Conservation (phyloP, 2,888 invertebrate genomes). For the Lathronympha strigana region DNA sequence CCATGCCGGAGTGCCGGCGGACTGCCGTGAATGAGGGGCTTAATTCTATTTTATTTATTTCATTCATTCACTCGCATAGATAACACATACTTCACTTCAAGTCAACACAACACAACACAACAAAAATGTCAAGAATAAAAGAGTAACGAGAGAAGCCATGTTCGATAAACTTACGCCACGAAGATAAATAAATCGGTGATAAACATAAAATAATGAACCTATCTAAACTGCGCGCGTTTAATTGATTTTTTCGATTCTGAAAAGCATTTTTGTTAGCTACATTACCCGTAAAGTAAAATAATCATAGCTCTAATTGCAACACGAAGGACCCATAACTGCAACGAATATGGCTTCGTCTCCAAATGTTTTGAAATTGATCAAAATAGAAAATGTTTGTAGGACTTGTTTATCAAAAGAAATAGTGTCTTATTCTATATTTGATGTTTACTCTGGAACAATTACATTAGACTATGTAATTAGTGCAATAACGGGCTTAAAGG, state of each 20-base stretch:
- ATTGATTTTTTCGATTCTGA: no score
- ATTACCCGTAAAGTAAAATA: not conserved
- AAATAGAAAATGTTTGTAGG: constrained; percentile 68
- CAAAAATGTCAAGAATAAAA: no score
- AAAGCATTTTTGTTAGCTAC: not conserved
- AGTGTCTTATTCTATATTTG: constrained; percentile 66
- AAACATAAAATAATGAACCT: no score
- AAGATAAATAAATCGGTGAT: no score
- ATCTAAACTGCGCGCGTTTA: no score
- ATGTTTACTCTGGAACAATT: constrained; percentile 54
- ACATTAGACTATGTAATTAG: constrained; percentile 61
- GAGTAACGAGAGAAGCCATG: not conserved
- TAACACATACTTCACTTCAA: not conserved
- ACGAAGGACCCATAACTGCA: not conserved
- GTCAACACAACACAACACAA: not conserved
- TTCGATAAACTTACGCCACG: not conserved
- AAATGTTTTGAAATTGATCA: constrained; percentile 52
- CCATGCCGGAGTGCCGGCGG: no score
- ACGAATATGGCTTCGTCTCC: constrained; percentile 48
- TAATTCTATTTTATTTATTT: not conserved
- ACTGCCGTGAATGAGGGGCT: no score
- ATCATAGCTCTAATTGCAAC: not conserved
- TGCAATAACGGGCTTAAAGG: constrained; percentile 69
- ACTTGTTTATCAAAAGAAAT: constrained; percentile 74
- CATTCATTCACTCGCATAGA: not conserved